Conservation (phyloP, 2,888 invertebrate genomes). For the Rhingia campestris region DNA sequence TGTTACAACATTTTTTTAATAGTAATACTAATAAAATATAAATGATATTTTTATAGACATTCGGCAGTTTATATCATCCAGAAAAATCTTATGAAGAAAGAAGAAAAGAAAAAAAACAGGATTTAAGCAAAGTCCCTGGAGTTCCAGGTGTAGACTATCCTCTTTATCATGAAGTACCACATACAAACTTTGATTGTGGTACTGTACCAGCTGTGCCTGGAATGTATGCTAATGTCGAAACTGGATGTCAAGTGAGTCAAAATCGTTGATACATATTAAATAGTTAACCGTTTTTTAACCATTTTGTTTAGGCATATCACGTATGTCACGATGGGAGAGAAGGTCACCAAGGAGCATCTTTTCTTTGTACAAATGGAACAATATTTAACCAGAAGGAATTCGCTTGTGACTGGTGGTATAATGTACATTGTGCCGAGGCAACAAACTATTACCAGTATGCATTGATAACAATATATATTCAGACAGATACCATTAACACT, state of each 20-base stretch:
- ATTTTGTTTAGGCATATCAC: slow-evolving; percentile 88
- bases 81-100: slow-evolving; percentile 52
- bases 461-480: neutral
- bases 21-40: neutral
- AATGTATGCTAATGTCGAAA: slow-evolving; percentile 95
- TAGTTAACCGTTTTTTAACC: neutral
- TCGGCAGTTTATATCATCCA: slow-evolving; percentile 80
- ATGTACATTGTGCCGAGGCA: slow-evolving; percentile 92
- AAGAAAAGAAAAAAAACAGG: slow-evolving; percentile 84
- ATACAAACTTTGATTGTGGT: slow-evolving; percentile 90
- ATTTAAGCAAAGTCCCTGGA: slow-evolving; percentile 91
- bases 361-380: slow-evolving; percentile 93
- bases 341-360: slow-evolving; percentile 91
- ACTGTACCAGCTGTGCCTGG: slow-evolving; percentile 91
- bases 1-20: neutral
- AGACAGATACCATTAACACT: neutral
- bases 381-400: slow-evolving; percentile 93
- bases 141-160: slow-evolving; percentile 92
- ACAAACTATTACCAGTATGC: slow-evolving; percentile 88
- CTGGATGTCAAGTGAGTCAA: slow-evolving; percentile 89
- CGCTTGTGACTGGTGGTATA: slow-evolving; percentile 96
- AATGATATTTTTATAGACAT: slow-evolving; percentile 76
- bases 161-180: slow-evolving; percentile 89
- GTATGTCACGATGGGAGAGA: slow-evolving; percentile 94
- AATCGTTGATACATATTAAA: neutral